Conservation (phyloP, 2,797 vertebrate genomes). For the Babyrousa celebensis region DNA sequence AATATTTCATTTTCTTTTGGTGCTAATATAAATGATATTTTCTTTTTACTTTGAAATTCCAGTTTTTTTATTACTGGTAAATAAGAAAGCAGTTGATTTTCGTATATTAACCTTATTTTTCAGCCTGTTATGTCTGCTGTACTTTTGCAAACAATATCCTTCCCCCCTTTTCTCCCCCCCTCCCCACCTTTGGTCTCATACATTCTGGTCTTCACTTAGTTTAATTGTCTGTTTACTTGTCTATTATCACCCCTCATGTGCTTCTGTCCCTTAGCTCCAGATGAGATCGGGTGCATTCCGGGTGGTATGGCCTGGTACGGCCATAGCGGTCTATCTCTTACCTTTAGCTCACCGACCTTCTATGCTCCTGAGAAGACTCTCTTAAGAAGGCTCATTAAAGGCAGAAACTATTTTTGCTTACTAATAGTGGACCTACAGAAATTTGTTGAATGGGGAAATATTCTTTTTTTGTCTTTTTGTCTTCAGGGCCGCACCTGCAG, state of each 20-base stretch:
- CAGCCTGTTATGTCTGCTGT: slow-evolving; percentile 3
- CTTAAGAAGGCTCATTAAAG: not conserved
- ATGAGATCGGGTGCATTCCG: too few species aligned
- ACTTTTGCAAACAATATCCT: not conserved
- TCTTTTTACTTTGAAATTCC: too few species aligned
- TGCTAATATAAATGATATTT: too few species aligned
- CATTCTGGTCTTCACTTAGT: slow-evolving; percentile 16
- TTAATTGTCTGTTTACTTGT: slow-evolving; percentile 15
- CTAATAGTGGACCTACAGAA: not conserved
- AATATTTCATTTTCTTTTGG: too few species aligned
- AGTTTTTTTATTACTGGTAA: too few species aligned
- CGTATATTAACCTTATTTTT: not conserved
- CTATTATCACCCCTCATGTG: not conserved
- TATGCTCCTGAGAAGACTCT: not conserved
- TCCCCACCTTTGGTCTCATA: not conserved
- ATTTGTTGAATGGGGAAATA: slow-evolving; percentile 33
- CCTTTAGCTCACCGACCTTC: not conserved
- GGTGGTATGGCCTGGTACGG: too few species aligned
- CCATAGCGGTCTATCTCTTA: too few species aligned
- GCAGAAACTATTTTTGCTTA: slow-evolving; percentile 46
- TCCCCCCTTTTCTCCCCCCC: not conserved
- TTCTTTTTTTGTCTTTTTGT: slow-evolving; percentile 1
- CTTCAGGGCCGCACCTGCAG: too few species aligned
- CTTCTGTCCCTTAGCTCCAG: not conserved
- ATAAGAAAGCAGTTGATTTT: too few species aligned